phyloP scores from a whole-genome alignment of 2,797 vertebrate genomes.

The Podarcis siculus region DNA sequence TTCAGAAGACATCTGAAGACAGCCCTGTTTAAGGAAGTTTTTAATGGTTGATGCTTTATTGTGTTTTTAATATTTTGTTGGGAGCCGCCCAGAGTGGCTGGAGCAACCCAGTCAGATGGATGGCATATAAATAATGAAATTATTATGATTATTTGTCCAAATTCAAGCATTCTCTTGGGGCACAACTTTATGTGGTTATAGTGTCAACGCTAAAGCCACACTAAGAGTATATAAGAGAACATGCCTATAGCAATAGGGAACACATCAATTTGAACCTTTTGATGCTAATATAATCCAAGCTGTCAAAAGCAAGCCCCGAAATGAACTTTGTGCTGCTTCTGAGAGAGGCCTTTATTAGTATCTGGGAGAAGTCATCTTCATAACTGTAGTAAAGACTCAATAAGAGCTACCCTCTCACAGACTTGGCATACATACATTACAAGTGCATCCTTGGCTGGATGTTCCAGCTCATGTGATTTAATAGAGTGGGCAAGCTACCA shows the following conservation, averaged over 20 bases:
- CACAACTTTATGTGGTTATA: neutral
- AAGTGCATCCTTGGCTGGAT: neutral
- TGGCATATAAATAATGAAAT: too few relatives aligned
- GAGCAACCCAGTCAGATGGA: too few relatives aligned
- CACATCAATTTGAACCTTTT: neutral
- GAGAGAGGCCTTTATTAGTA: neutral
- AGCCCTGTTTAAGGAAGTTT: too few relatives aligned
- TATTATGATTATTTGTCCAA: neutral
- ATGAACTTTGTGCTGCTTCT: neutral
- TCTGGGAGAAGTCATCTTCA: neutral
- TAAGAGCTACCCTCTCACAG: neutral
- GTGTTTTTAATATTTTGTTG: too few relatives aligned
- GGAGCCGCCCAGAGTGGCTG: too few relatives aligned
- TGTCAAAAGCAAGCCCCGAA: neutral
- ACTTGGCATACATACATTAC: neutral
- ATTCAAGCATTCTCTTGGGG: neutral
- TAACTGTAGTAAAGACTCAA: neutral
- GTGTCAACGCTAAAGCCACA: neutral
- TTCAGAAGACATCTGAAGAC: too few relatives aligned
- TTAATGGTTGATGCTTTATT: too few relatives aligned
- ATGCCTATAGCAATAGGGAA: neutral
- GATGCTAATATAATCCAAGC: neutral
- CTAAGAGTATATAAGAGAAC: neutral
- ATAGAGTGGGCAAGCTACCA: too few relatives aligned
- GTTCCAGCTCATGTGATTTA: neutral